Percentiles rank a stretch among this genome's conserved stretches.
Evolutionary conservation across 2,113 vertebrate species (phyloP).

Genomic region (Malurus elegans): DNA sequence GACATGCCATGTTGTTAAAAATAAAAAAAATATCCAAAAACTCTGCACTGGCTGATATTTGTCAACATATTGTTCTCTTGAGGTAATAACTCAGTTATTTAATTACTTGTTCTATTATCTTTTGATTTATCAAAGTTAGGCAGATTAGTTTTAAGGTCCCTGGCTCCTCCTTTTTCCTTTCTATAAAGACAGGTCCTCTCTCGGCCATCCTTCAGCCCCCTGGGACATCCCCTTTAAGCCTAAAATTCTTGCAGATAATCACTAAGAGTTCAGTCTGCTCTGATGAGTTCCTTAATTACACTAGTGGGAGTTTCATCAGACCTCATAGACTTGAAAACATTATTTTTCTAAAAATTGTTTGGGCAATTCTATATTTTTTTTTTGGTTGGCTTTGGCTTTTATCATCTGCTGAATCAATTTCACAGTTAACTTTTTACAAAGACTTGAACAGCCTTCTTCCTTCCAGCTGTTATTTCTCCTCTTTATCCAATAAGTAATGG

Average conservation of each 20-base stretch:
- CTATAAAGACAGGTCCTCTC: neutral
- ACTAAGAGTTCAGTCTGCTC: neutral
- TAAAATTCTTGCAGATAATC: constrained; percentile 15
- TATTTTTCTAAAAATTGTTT: neutral
- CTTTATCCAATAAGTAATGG: neutral
- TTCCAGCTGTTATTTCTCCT: neutral
- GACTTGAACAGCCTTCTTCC: neutral
- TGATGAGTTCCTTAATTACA: constrained; percentile 16
- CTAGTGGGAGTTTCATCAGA: neutral
- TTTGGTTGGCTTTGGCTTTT: neutral
- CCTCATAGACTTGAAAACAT: neutral
- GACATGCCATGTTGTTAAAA: neutral
- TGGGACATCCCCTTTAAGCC: constrained; percentile 16
- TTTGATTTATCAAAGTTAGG: constrained; percentile 18
- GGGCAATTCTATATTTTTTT: neutral
- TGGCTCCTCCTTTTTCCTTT: constrained; percentile 24
- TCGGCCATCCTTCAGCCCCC: neutral
- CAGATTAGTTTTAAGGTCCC: neutral
- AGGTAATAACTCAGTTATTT: neutral
- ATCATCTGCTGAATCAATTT: neutral
- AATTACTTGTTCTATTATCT: constrained; percentile 11
- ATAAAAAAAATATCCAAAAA: neutral
- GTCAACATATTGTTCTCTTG: neutral
- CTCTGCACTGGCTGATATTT: neutral
- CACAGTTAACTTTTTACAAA: neutral